phyloP scores from a whole-genome alignment of 2,113 vertebrate species.

The Symphodus melops region DNA sequence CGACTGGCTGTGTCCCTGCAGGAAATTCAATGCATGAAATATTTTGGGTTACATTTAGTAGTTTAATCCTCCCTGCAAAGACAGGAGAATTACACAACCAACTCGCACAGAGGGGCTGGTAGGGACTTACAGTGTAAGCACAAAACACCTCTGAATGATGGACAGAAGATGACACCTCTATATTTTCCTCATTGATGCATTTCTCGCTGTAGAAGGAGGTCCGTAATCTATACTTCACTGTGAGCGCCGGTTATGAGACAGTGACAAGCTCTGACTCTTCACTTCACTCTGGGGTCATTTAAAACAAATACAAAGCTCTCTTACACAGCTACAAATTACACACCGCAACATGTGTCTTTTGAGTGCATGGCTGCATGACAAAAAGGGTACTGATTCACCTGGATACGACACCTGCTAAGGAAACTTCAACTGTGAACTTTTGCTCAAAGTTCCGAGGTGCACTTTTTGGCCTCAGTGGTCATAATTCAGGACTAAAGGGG shows the following conservation, averaged over 20 bases:
- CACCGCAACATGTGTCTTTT: neutral
- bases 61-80: constrained; percentile 12
- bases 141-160: constrained; percentile 3
- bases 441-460: constrained; percentile 2
- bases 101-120: neutral
- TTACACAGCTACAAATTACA: neutral
- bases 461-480: neutral
- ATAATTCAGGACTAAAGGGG: constrained; percentile 20
- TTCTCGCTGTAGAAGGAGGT: constrained; percentile 6
- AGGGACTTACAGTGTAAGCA: neutral
- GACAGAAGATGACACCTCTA: neutral
- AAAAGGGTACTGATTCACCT: neutral
- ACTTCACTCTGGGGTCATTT: neutral
- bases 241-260: constrained; percentile 5
- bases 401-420: neutral
- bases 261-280: neutral
- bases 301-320: neutral
- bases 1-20: constrained; percentile 6
- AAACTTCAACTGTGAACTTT: constrained; percentile 11
- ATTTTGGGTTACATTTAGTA: neutral
- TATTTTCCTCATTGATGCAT: neutral
- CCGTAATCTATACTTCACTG: neutral
- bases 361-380: too few relatives aligned
- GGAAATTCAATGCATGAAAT: constrained; percentile 7
- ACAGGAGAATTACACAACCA: neutral